These are phyloP conservation scores for Felis chaus DNA, from an alignment of 2,113 vertebrate genomes.

Conservation along the genomic window DNA sequence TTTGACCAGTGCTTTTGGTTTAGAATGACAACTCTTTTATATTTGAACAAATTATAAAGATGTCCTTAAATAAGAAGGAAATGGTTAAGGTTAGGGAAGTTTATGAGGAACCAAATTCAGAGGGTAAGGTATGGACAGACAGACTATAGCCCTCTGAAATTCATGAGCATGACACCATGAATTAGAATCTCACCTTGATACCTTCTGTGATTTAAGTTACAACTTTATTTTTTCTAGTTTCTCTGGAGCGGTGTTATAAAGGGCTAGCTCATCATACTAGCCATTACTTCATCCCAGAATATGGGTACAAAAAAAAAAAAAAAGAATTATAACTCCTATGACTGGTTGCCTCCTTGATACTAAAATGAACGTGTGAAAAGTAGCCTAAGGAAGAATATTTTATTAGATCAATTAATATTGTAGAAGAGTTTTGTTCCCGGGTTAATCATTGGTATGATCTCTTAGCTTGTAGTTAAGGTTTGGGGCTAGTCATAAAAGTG, in stretches of 20 bases:
- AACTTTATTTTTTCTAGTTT: constrained; percentile 55
- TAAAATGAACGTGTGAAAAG: constrained; percentile 77
- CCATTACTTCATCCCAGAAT: constrained; percentile 73
- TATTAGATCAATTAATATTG: constrained; percentile 85
- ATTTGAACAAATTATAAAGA: not conserved
- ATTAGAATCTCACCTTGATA: constrained; percentile 51
- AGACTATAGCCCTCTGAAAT: not conserved
- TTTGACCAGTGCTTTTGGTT: not conserved
- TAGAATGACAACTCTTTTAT: constrained; percentile 2
- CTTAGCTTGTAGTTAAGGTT: constrained; percentile 76
- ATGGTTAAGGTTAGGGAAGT: not conserved
- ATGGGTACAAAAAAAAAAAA: constrained; percentile 44
- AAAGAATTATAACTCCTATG: constrained; percentile 76
- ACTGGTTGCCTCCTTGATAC: constrained; percentile 74
- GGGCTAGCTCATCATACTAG: constrained; percentile 60
- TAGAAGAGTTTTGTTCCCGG: constrained; percentile 72
- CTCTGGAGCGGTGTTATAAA: constrained; percentile 64
- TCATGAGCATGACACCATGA: not conserved
- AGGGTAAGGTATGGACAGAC: not conserved
- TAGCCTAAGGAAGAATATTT: constrained; percentile 80
- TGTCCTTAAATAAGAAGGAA: not conserved
- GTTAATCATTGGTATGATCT: constrained; percentile 83
- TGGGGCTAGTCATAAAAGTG: constrained; percentile 76
- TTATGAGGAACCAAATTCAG: not conserved
- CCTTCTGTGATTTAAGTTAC: constrained; percentile 58